A percentile compares a stretch with the other conserved stretches of the same genome.
phyloP scores from a whole-genome alignment of 1,140 invertebrate genomes.

The Heliconius himera region DNA sequence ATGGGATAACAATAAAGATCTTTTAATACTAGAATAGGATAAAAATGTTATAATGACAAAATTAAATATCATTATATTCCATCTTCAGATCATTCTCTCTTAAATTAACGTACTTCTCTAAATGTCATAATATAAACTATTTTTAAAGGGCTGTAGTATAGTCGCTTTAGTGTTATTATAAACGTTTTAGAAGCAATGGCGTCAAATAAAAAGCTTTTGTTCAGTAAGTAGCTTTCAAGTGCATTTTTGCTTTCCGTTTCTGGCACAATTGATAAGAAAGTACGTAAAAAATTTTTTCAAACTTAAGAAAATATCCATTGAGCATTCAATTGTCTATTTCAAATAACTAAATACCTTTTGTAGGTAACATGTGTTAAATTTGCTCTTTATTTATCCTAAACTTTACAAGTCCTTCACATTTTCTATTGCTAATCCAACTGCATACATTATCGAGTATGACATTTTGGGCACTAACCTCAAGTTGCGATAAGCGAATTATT shows the following conservation, averaged over 20 bases:
- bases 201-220: too few species aligned
- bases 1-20: neutral
- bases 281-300: neutral
- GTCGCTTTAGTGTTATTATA: too few species aligned
- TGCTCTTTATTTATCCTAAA: neutral
- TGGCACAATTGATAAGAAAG: neutral
- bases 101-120: neutral
- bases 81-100: neutral
- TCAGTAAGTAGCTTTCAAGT: neutral
- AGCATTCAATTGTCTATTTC: neutral
- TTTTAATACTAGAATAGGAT: too few species aligned
- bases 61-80: neutral
- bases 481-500: neutral
- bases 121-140: neutral
- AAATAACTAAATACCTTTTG: neutral
- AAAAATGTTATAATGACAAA: too few species aligned
- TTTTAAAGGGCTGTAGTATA: too few species aligned
- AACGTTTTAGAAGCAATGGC: too few species aligned
- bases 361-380: neutral
- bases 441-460: neutral
- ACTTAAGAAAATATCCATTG: neutral
- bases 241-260: neutral
- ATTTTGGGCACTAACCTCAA: neutral
- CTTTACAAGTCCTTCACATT: slow-evolving; percentile 9
- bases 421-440: neutral